Conservation (phyloP, 2,113 vertebrate species). For the Oplegnathus fasciatus region DNA sequence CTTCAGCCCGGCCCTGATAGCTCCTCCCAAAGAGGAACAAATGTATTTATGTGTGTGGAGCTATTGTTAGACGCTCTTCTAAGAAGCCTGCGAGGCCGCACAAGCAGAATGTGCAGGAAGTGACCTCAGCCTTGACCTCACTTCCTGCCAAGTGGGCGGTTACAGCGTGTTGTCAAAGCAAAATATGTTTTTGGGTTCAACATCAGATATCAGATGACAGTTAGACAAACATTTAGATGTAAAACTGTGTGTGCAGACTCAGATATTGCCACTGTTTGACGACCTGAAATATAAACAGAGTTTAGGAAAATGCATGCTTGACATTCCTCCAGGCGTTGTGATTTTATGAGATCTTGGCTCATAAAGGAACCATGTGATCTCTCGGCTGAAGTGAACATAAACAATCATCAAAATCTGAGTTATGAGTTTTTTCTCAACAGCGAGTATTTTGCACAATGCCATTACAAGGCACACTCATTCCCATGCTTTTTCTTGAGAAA, state of each 20-base stretch:
- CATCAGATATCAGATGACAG: neutral
- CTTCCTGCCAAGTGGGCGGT: slow-evolving; percentile 47
- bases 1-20: slow-evolving; percentile 46
- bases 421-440: slow-evolving; percentile 32
- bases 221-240: neutral
- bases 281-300: neutral
- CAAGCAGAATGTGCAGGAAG: slow-evolving; percentile 66
- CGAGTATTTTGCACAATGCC: neutral
- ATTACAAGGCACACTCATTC: neutral
- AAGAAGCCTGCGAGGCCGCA: slow-evolving; percentile 29
- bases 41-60: slow-evolving; percentile 52
- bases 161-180: slow-evolving; percentile 14
- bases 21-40: slow-evolving; percentile 67
- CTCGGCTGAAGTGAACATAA: slow-evolving; percentile 37
- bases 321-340: slow-evolving; percentile 6
- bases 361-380: slow-evolving; percentile 17
- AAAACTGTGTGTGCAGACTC: neutral
- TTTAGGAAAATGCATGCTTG: neutral
- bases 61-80: slow-evolving; percentile 63
- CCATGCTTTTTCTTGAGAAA: neutral
- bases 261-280: neutral
- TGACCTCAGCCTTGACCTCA: slow-evolving; percentile 68
- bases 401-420: slow-evolving; percentile 36
- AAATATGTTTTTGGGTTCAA: slow-evolving; percentile 16
- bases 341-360: slow-evolving; percentile 32